Base-by-base conservation (phyloP, 2,113 vertebrate species). In the Fulmarus glacialis region DNA sequence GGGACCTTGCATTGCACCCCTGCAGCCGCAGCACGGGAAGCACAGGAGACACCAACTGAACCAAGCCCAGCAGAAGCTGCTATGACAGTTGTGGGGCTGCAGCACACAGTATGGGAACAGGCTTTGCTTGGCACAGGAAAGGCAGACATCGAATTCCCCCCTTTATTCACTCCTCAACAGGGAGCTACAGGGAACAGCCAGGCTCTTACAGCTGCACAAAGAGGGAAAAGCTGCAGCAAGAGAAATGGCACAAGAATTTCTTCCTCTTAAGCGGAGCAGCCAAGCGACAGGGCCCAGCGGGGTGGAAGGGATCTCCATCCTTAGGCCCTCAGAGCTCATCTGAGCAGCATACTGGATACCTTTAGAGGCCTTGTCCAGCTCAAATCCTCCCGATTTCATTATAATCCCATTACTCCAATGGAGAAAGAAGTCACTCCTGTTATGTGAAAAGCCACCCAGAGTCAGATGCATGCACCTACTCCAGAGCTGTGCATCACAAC, bases 1-100 rank as follows among this genome's bases (percentile, higher is more conserved):
- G 12, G 48, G 55, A 55, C 18, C 52, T 48, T 1, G 4, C 26
- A 1, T 26, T 75, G 74, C 19, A 47, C 0, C 0, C 34, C 42
- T 23, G 45, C 18, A 42, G 45, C 29, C 18, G 3, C 52, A 87
- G 42, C 43, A 11, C 3, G 3, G 22, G 63, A 15, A 58, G 24
- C 19, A 19, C 13, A 42, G 36, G 38, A 32, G 21, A 36, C 50
- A 67, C 0, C 6, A 17, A n/a, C 12, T 5, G 32, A 81, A 50
- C 20, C 3, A 3, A 3, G 4, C 17, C 26, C 77, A 82, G 60
- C 72, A 63, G 68, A n/a, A 81, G 48, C 45, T 56, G 53, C 8
- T 0, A 9, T 3, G 26, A 29, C 64, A 91, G 26, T 14, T 14
- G 11, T 8, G 13, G 29, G 32, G 32, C 30, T 55, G 47, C 52